Percentiles rank a stretch among this genome's conserved stretches.
phyloP scores from a whole-genome alignment of 2,888 invertebrate species.

The Thecocarcelia acutangulata region DNA sequence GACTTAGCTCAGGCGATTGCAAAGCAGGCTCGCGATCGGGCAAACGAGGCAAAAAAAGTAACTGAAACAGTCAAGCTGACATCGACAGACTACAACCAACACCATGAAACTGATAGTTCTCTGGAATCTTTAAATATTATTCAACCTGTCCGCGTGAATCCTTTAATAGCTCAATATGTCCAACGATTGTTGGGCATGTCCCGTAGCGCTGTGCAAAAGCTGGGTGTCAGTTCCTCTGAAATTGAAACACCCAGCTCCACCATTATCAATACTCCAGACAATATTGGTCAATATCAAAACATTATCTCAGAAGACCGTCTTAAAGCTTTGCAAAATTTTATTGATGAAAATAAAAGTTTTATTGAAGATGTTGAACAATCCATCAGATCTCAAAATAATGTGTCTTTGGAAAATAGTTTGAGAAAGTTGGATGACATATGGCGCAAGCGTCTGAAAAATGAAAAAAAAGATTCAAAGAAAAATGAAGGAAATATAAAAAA shows the following conservation, averaged over 20 bases:
- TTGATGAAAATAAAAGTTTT: slow-evolving; percentile 79
- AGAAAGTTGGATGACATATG: slow-evolving; percentile 75
- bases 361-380: slow-evolving; percentile 78
- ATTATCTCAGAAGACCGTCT: slow-evolving; percentile 72
- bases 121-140: background rate
- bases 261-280: slow-evolving; percentile 81
- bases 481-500: slow-evolving; percentile 13
- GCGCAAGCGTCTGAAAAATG: slow-evolving; percentile 71
- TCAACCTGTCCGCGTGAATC: slow-evolving; percentile 73
- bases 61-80: background rate
- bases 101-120: slow-evolving; percentile 30
- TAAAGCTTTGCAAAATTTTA: slow-evolving; percentile 76
- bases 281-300: slow-evolving; percentile 74
- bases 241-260: slow-evolving; percentile 82
- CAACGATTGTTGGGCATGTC: slow-evolving; percentile 83
- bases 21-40: background rate
- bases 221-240: slow-evolving; percentile 82
- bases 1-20: slow-evolving; percentile 43
- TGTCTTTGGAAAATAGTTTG: slow-evolving; percentile 72
- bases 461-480: slow-evolving; percentile 11
- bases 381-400: slow-evolving; percentile 70
- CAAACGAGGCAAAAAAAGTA: background rate
- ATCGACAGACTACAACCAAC: background rate
- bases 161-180: slow-evolving; percentile 81
- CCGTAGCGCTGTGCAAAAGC: slow-evolving; percentile 81